Conservation (phyloP, 2,888 invertebrate genomes). For the Pandemis cinnamomeana region DNA sequence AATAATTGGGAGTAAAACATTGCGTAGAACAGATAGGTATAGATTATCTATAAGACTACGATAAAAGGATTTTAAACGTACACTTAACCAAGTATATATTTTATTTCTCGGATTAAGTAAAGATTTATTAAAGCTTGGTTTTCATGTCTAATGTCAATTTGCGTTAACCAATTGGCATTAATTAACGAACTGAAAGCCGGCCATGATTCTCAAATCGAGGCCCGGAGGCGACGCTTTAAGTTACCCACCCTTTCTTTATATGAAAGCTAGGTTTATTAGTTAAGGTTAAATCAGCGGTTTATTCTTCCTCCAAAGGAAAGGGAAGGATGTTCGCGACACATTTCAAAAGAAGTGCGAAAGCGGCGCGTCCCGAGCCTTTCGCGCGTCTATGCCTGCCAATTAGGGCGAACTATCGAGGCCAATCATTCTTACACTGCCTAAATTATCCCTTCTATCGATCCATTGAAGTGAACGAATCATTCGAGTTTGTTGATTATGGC, state of each 20-base stretch:
- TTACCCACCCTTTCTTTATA: background rate
- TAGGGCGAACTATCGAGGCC: slow-evolving; percentile 25
- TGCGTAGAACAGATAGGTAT: no score
- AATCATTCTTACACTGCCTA: slow-evolving; percentile 22
- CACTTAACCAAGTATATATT: no score
- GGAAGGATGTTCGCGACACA: slow-evolving; percentile 5
- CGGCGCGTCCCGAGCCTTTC: slow-evolving; percentile 27
- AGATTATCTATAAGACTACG: no score
- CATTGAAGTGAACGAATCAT: slow-evolving; percentile 2
- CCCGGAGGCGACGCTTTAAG: background rate
- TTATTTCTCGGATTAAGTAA: background rate
- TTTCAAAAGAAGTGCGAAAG: slow-evolving; percentile 17
- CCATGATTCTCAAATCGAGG: background rate
- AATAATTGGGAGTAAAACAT: no score
- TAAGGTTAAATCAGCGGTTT: slow-evolving; percentile 20
- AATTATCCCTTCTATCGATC: slow-evolving; percentile 11
- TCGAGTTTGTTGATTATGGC: background rate
- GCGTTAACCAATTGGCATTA: slow-evolving; percentile 1
- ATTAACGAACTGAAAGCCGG: background rate
- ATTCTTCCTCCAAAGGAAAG: slow-evolving; percentile 13
- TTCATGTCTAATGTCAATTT: slow-evolving; percentile 10
- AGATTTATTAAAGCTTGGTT: background rate
- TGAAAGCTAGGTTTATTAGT: background rate
- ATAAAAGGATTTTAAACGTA: no score
- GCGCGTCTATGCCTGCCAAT: slow-evolving; percentile 10